Evolutionary conservation across 2,888 invertebrate species (phyloP).

Genomic region (Rhopalosiphum nymphaeae): DNA sequence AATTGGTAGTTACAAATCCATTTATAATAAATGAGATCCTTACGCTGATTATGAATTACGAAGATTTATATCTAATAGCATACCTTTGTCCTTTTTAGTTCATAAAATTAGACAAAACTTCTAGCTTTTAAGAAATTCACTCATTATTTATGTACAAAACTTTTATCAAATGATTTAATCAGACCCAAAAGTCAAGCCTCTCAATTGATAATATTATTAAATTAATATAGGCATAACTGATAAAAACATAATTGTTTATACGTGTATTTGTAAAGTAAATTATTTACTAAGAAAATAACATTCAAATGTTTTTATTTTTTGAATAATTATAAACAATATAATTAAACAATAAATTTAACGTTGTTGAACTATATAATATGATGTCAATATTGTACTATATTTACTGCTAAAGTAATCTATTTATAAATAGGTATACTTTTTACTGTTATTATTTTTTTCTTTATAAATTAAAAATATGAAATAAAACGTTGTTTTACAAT

Average conservation of each 20-base stretch:
- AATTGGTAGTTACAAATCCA: background rate
- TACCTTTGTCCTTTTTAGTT: background rate
- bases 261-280: background rate
- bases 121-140: background rate
- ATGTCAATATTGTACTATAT: background rate
- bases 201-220: background rate
- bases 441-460: background rate
- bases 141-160: background rate
- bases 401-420: background rate
- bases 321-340: too few relatives aligned
- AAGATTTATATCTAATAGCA: background rate
- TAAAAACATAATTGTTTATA: background rate
- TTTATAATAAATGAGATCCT: background rate
- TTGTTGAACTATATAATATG: background rate
- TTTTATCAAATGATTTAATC: background rate
- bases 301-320: background rate
- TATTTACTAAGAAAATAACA: background rate
- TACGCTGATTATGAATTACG: background rate
- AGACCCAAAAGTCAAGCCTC: background rate
- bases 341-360: too few relatives aligned
- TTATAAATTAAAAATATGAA: background rate
- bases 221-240: too few relatives aligned
- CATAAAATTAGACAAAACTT: background rate
- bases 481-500: background rate
- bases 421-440: background rate